Base-by-base conservation (phyloP, 2,888 invertebrate genomes). In the Orthosia gothica region DNA sequence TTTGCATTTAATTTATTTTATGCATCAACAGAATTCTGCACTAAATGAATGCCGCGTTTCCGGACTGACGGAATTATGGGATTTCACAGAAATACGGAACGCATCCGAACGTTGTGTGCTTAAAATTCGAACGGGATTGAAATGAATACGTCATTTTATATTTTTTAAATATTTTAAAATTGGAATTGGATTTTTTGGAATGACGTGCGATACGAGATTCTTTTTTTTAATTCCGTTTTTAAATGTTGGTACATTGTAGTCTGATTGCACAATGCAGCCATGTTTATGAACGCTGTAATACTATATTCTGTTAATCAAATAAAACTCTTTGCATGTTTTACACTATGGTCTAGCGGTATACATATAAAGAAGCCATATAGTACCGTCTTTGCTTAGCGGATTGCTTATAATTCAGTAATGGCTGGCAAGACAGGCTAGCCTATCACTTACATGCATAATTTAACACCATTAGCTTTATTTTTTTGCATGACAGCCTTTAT, bases 1-100 rank as follows among this genome's bases (percentile, higher is more conserved):
- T 94, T 93, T 92, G 91, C 89, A 91, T 93, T 93, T 92, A 93
- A 94, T 94, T 95, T 93, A 93, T 93, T 94, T 94, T 91, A 92
- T 93, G 92, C 93, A 92, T 89, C 88, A 89, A 88, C 85, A 84
- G 88, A 87, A 91, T 92, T 92, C 91, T 89, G 91, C 92, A 92
- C 89, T 91, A 92, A 93, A 94, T 92, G 88, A 88, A 88, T 88
- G 86, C 89, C 89, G 84, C 87, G 90, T 90, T 89, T 89, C 89
- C 88, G 88, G 77, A 80, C 81, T 84, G 81, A 71, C 76, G 84
- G 87, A 81, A 89, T 90, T 89, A 89, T 78, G 77, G 78, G 87
- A 82, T 81, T 89, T 90, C 78, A 84, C 80, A 80, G 80, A 79
- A 80, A 80, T 84, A 86, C 79, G 83, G 79, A 84, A 75, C 80